Base-by-base conservation (phyloP, 2,888 invertebrate genomes). In the Lochmaea capreae region DNA sequence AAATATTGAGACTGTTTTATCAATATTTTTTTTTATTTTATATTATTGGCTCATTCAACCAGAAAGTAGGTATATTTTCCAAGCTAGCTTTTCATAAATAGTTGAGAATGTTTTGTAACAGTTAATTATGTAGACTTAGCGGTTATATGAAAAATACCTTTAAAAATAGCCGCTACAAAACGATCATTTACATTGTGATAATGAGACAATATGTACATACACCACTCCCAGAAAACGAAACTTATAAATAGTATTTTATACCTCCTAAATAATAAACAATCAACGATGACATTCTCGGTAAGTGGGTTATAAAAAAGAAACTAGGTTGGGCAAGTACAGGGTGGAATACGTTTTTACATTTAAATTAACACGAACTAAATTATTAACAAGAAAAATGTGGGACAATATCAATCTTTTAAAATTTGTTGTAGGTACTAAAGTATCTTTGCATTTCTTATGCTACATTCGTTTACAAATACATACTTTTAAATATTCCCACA, bases 211-310 rank as follows among this genome's bases (percentile, higher is more conserved):
- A 46, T 46, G 54, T 54, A 54, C 54, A 54, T 52, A 52, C 18
- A 54, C 54, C 54, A 54, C 54, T 54, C 54, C 54, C 16, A 16
- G 16, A 54, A 16, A 18, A 54, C 9, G 54, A 54, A 54, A 54
- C 54, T 54, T 3, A 9, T 16, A 54, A 52, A 52, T 9, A 18
- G 54, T 54, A 10, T 54, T 54, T 16, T 16, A 54, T 10, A 54
- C 54, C n/a, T 54, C 54, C 54, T 16, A 54, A 54, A 54, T 18
- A 16, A 54, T 54, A 54, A 54, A 54, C 54, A 54, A 54, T 54
- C 54, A 54, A 18, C 54, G 54, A 18, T 18, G 54, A 18, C 54
- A 54, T 54, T 54, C 18, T 54, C 16, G 16, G 54, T 54, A 54
- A 54, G 54, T 54, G 16, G 16, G 18, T 54, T 54, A 54, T 54